phyloP scores from a whole-genome alignment of 64 coral and sea anemone species.

The Montipora capricornis region DNA sequence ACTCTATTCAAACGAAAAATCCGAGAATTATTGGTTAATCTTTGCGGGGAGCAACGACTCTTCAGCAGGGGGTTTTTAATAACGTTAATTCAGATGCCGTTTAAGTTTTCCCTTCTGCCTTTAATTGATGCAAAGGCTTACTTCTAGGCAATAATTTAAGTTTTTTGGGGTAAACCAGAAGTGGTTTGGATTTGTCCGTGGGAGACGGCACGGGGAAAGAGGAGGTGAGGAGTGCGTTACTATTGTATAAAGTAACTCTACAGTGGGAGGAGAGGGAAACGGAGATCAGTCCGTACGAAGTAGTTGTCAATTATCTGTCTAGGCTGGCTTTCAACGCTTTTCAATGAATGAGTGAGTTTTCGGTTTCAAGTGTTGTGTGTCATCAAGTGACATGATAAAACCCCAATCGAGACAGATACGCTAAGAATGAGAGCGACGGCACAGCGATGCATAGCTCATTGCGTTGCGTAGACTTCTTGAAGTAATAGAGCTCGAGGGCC shows the following conservation, averaged over 20 bases:
- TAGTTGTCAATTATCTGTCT: slow-evolving; percentile 16
- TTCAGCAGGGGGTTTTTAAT: slow-evolving; percentile 17
- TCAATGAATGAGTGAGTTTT: slow-evolving; percentile 34
- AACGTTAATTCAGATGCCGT: not conserved
- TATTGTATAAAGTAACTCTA: too few relatives aligned
- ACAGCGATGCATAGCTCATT: not conserved
- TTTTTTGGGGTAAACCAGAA: not conserved
- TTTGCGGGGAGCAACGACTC: slow-evolving; percentile 15
- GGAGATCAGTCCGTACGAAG: not conserved
- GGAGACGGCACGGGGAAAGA: too few relatives aligned
- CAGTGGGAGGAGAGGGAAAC: too few relatives aligned
- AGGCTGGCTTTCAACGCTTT: slow-evolving; percentile 26
- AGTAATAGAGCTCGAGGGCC: not conserved
- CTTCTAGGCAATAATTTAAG: too few relatives aligned
- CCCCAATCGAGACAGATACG: not conserved
- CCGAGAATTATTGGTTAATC: slow-evolving; percentile 9
- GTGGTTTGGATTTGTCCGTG: too few relatives aligned
- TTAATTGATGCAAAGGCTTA: too few relatives aligned
- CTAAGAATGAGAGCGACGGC: not conserved
- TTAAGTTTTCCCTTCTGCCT: too few relatives aligned
- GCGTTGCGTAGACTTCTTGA: not conserved
- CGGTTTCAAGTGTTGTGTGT: slow-evolving; percentile 21
- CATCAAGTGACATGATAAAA: not conserved
- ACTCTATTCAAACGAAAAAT: not conserved
- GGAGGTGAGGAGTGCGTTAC: too few relatives aligned